Evolutionary conservation across 2,113 vertebrate species (phyloP).

Genomic region (Ifrita kowaldi): DNA sequence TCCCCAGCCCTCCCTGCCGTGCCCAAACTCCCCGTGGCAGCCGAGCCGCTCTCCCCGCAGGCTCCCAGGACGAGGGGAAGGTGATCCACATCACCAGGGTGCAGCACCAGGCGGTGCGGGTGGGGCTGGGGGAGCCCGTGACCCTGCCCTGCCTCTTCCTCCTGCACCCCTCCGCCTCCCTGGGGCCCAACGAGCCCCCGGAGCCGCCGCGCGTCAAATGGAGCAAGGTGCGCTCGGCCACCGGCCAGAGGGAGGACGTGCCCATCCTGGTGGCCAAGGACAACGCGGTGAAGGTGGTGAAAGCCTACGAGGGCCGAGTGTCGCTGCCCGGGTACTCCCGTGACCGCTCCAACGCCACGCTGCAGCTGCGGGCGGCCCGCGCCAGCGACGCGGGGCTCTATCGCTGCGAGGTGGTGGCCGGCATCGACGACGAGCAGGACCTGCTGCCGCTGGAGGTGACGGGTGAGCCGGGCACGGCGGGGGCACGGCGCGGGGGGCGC

Average conservation of each 20-base stretch:
- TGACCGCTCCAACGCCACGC: constrained; percentile 84
- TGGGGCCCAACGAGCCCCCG: neutral
- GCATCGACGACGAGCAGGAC: constrained; percentile 93
- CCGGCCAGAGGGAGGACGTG: constrained; percentile 80
- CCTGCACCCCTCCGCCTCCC: constrained; percentile 66
- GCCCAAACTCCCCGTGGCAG: rapidly evolving
- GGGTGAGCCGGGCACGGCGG: constrained; percentile 69
- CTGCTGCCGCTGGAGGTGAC: constrained; percentile 89
- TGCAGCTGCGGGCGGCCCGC: constrained; percentile 78
- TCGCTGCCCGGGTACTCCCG: constrained; percentile 81
- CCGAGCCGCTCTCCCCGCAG: constrained; percentile 35
- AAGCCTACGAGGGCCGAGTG: constrained; percentile 87
- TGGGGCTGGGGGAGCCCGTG: constrained; percentile 83
- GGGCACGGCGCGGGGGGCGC: rapidly evolving
- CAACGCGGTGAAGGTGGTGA: constrained; percentile 88
- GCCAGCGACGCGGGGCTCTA: constrained; percentile 91
- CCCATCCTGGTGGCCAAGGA: constrained; percentile 92
- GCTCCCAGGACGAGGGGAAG: constrained; percentile 69
- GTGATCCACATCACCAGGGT: constrained; percentile 86
- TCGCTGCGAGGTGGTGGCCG: constrained; percentile 91
- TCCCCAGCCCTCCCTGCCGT: rapidly evolving
- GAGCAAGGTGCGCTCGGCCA: constrained; percentile 89
- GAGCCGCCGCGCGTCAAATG: constrained; percentile 91
- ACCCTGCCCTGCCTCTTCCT: constrained; percentile 89
- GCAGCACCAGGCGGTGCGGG: constrained; percentile 75